These are phyloP conservation scores for Eurystomus gularis DNA, from an alignment of 2,113 vertebrate genomes.

Conservation along the genomic window DNA sequence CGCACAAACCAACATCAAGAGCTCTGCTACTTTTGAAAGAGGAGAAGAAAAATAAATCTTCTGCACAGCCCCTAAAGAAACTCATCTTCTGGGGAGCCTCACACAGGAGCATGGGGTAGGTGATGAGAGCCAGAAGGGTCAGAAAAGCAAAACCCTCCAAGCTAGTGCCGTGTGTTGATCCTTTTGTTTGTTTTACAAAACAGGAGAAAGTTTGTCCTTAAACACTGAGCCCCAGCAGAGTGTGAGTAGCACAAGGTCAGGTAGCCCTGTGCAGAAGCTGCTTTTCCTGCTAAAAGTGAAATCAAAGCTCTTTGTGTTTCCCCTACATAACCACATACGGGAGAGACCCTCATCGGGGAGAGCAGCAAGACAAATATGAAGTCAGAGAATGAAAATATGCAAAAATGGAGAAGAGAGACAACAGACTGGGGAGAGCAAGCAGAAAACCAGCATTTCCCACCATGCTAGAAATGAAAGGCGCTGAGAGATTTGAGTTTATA, in stretches of 20 bases:
- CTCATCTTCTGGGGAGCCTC: neutral
- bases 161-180: accelerated
- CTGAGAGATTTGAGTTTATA: accelerated
- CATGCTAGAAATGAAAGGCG: accelerated
- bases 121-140: neutral
- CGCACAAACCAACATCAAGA: neutral
- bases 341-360: neutral
- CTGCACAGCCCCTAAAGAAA: neutral
- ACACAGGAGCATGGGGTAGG: accelerated
- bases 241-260: neutral
- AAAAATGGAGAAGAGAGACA: neutral
- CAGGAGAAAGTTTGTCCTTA: neutral
- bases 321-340: accelerated
- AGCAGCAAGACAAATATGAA: accelerated
- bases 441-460: accelerated
- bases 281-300: neutral
- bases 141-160: neutral
- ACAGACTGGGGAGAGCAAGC: neutral
- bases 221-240: neutral
- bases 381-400: neutral
- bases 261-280: neutral
- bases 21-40: neutral
- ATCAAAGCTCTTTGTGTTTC: neutral
- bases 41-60: neutral
- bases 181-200: neutral